phyloP scores from a whole-genome alignment of 2,797 vertebrate species.

The Geotrypetes seraphini region DNA sequence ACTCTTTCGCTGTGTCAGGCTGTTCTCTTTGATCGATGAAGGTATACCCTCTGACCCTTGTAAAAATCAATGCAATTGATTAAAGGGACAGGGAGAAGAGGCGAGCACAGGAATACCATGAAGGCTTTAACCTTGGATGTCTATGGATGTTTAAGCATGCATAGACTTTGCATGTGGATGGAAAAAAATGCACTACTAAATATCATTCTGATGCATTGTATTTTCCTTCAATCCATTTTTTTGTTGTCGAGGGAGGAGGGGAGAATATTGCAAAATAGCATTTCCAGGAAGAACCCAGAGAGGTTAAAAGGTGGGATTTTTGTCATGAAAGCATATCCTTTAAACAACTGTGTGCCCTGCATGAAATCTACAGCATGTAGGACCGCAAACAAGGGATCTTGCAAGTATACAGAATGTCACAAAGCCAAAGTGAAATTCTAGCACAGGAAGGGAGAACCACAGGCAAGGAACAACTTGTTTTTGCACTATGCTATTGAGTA shows the following conservation, averaged over 20 bases:
- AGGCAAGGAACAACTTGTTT: neutral
- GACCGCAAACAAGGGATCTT: neutral
- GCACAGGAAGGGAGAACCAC: neutral
- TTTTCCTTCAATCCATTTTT: constrained; percentile 7
- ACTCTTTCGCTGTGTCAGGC: constrained; percentile 76
- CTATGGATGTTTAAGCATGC: constrained; percentile 37
- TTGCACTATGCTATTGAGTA: neutral
- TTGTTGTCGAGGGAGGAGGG: too few species aligned
- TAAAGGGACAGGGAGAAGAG: constrained; percentile 56
- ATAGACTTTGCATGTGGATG: too few species aligned
- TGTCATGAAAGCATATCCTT: constrained; percentile 6
- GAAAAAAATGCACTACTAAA: too few species aligned
- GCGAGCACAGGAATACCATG: constrained; percentile 47
- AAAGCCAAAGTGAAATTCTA: constrained; percentile 1
- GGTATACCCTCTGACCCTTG: constrained; percentile 76
- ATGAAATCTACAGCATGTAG: neutral
- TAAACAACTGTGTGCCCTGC: constrained; percentile 1
- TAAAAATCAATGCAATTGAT: constrained; percentile 81
- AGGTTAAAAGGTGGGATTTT: neutral
- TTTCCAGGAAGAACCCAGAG: constrained; percentile 2
- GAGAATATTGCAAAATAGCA: constrained; percentile 11
- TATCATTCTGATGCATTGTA: constrained; percentile 8
- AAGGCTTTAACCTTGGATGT: constrained; percentile 67
- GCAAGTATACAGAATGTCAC: neutral
- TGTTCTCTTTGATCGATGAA: constrained; percentile 80